Evolutionary conservation across 2,797 vertebrate species (phyloP).

Genomic region (Trematomus bernacchii): DNA sequence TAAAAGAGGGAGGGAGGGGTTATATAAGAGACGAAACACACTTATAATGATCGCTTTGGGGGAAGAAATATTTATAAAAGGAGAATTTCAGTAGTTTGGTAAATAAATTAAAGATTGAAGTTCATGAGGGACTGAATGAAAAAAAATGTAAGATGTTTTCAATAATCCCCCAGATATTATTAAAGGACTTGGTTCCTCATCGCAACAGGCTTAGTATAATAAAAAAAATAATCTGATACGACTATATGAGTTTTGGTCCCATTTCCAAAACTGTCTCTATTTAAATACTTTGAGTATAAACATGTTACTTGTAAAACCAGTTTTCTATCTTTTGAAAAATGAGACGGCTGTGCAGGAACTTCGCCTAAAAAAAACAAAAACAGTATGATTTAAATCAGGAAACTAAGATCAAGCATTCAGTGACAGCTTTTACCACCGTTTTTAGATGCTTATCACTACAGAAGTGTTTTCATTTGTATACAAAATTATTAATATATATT

Average conservation of each 20-base stretch:
- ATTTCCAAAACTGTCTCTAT: neutral
- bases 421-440: neutral
- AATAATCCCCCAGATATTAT: no score
- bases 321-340: neutral
- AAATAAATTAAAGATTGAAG: neutral
- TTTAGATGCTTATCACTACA: no score
- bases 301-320: neutral
- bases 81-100: neutral
- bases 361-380: no score
- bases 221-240: neutral
- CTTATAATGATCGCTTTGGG: neutral
- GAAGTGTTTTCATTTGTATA: neutral
- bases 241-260: neutral
- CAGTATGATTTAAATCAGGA: neutral
- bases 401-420: neutral
- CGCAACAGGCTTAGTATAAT: fast-evolving
- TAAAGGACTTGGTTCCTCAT: neutral
- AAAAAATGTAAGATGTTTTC: neutral
- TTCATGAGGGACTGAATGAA: no score
- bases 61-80: no score
- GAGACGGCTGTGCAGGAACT: no score
- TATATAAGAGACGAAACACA: neutral
- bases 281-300: neutral
- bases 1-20: neutral
- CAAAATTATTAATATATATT: neutral